Evolutionary conservation across 2,797 vertebrate species (phyloP).

Genomic region (Eurystomus glaucurus): DNA sequence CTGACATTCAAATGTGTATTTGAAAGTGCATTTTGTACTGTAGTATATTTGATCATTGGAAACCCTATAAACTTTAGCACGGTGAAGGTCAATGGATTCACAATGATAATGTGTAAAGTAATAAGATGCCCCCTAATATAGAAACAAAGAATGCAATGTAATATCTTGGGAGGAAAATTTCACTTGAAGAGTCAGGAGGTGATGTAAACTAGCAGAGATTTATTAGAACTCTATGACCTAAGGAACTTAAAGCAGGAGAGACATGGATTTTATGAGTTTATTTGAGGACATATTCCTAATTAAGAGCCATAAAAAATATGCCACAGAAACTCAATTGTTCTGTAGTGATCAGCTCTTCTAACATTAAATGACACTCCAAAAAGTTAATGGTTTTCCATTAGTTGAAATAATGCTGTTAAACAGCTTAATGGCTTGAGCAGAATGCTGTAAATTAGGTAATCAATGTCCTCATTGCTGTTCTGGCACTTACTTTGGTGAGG

Average conservation of each 20-base stretch:
- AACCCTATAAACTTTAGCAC: not conserved
- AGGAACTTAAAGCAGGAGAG: slow-evolving; percentile 20
- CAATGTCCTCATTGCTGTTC: not conserved
- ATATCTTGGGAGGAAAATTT: slow-evolving; percentile 10
- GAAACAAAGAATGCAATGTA: not conserved
- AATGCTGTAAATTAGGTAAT: slow-evolving; percentile 49
- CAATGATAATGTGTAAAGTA: not conserved
- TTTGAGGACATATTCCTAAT: slow-evolving; percentile 55
- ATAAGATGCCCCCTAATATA: not conserved
- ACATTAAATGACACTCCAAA: slow-evolving; percentile 42
- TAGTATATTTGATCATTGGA: not conserved
- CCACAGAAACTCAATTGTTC: slow-evolving; percentile 38
- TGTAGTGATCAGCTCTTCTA: not conserved
- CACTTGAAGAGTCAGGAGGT: not conserved
- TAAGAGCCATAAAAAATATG: slow-evolving; percentile 48
- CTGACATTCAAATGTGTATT: not conserved
- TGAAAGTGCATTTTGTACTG: not conserved
- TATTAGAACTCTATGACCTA: slow-evolving; percentile 38
- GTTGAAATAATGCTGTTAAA: slow-evolving; percentile 60
- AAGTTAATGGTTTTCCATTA: slow-evolving; percentile 67
- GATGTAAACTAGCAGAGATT: slow-evolving; percentile 28
- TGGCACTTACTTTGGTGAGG: slow-evolving; percentile 31
- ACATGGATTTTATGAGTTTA: slow-evolving; percentile 33
- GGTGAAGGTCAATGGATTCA: not conserved
- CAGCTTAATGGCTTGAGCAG: slow-evolving; percentile 19